A percentile compares a stretch with the other conserved stretches of the same genome.
Conservation (phyloP, 2,888 invertebrate genomes). For the Byasa hedistus region DNA sequence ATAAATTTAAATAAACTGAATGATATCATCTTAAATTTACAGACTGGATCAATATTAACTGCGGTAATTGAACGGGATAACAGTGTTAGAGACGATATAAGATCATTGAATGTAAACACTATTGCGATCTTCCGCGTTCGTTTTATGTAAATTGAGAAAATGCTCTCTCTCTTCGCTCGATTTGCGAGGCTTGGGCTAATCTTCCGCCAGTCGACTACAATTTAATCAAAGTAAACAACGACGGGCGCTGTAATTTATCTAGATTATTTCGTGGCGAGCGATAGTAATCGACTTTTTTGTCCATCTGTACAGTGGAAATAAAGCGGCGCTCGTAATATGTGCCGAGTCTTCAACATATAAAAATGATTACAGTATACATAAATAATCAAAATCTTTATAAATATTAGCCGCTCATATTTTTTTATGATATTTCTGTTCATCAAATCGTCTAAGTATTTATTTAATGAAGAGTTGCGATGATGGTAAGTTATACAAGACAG, state of each 20-base stretch:
- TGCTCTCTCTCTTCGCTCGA: constrained; percentile 69
- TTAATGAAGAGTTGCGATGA: too few relatives aligned
- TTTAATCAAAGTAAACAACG: constrained; percentile 80
- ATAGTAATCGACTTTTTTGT: constrained; percentile 76
- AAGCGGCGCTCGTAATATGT: constrained; percentile 56
- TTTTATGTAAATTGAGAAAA: constrained; percentile 76
- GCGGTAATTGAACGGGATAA: constrained; percentile 24
- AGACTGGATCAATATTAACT: constrained; percentile 6
- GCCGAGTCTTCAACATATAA: constrained; percentile 54
- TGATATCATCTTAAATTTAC: not conserved
- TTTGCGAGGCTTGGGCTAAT: constrained; percentile 77
- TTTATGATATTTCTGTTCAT: constrained; percentile 29
- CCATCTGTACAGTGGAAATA: constrained; percentile 53
- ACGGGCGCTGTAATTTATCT: constrained; percentile 74
- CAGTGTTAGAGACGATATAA: constrained; percentile 39
- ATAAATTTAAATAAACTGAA: not conserved
- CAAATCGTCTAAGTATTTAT: not conserved
- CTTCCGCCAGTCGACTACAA: constrained; percentile 77
- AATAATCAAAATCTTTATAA: constrained; percentile 49
- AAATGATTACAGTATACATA: constrained; percentile 65
- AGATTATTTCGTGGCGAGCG: constrained; percentile 76
- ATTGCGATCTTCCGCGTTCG: constrained; percentile 64
- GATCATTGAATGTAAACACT: constrained; percentile 56
- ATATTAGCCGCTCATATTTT: constrained; percentile 40
- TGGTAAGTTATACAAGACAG: too few relatives aligned